Base-by-base conservation (phyloP, 1,140 invertebrate genomes). In the Ganaspis sp. region DNA sequence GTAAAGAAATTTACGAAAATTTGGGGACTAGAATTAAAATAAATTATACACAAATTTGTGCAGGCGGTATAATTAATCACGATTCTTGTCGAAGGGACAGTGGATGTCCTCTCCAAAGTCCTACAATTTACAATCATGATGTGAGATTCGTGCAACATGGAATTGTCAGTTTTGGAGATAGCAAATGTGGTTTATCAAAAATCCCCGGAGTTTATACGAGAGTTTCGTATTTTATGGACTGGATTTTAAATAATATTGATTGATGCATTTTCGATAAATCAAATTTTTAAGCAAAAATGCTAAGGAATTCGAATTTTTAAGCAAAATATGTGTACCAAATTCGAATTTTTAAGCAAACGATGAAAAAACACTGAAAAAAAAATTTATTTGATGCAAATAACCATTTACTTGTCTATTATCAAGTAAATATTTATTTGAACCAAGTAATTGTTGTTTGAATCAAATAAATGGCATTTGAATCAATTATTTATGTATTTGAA, bases 141-240 rank as follows among this genome's bases (percentile, higher is more conserved):
- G 12, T 72, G 29, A 72, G 88, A 86, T 85, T 83, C 84, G 78
- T 92, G 80, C 87, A 88, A 84, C 69, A 92, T 75, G 87, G 93
- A 0, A 80, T 94, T 1, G 92, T 93, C 0, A 93, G 92, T 69
- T 92, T 91, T 75, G 93, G 93, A 6, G n/a, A 79, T 1, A 76
- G 3, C 0, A 34, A 53, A 6, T 93, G 92, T 73, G 94, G 92
- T 0, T 82, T 87, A 0, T 85, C 87, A 9, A 92, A 91, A 1
- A 87, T 88, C 23, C 94, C 94, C 4, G 93, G 93, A 0, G 92
- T 95, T 1, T 95, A 94, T 80, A 94, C 94, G 0, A 90, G 90
- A 15, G 86, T 94, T 0, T 81, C 87, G 0, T 87, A 92, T 72
- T 95, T 94, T 74, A 90, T 94, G 86, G 90, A 94, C 38, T 95